These are phyloP conservation scores for Cryptophagus acutangulus DNA, from an alignment of 2,888 invertebrate genomes.

Conservation along the genomic window DNA sequence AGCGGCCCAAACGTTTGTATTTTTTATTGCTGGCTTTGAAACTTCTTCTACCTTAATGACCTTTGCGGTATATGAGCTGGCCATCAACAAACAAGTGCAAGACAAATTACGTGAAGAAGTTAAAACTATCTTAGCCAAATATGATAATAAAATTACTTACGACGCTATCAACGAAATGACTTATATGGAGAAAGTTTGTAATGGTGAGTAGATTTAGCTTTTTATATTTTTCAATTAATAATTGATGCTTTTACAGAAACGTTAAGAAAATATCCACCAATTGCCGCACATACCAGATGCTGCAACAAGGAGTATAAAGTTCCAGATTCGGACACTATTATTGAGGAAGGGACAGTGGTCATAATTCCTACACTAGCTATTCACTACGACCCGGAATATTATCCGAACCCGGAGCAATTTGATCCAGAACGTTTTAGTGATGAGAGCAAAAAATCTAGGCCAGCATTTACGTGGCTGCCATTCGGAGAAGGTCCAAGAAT, in stretches of 20 bases:
- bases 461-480: not conserved
- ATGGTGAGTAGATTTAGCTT: no score
- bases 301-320: no score
- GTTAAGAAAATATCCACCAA: no score
- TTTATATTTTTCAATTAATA: no score
- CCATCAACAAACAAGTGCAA: constrained; percentile 21
- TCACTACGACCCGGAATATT: no score
- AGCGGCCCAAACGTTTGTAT: constrained; percentile 25
- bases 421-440: not conserved
- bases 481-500: constrained; percentile 3
- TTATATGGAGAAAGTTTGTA: constrained; percentile 47
- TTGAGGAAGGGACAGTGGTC: no score
- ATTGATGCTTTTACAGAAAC: no score
- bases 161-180: constrained; percentile 28
- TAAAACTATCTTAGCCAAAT: constrained; percentile 18
- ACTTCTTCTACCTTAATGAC: constrained; percentile 26
- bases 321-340: no score
- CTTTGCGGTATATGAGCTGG: constrained; percentile 23
- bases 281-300: no score
- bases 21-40: constrained; percentile 26
- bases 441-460: no score
- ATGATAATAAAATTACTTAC: constrained; percentile 27
- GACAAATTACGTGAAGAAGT: constrained; percentile 26
- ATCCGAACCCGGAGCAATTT: no score
- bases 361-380: no score